These are phyloP conservation scores for Upupa epops DNA, from an alignment of 2,113 vertebrate genomes.

Conservation along the genomic window DNA sequence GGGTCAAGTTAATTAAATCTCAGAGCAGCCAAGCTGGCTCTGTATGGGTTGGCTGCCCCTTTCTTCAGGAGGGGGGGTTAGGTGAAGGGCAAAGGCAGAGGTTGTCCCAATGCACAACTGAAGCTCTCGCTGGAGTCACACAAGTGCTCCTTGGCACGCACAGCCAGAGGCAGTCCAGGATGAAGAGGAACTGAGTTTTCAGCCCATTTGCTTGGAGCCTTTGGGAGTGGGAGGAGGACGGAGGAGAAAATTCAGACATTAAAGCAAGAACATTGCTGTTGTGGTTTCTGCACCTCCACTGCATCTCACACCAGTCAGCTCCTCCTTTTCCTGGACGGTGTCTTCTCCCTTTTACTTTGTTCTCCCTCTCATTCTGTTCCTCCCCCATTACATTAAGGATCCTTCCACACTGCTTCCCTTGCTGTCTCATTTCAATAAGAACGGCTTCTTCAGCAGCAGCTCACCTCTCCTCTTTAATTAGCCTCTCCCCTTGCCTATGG, in stretches of 20 bases:
- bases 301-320: neutral
- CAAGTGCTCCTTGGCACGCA: neutral
- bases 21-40: neutral
- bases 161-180: neutral
- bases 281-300: neutral
- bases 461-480: neutral
- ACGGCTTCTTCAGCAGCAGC: neutral
- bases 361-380: neutral
- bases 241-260: neutral
- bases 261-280: neutral
- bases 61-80: neutral
- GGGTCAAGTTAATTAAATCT: neutral
- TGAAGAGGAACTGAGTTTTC: neutral
- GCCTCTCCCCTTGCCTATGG: neutral
- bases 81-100: neutral
- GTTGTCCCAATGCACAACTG: neutral
- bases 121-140: neutral
- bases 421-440: conserved; percentile 10
- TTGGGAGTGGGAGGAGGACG: neutral
- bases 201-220: neutral
- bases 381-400: neutral
- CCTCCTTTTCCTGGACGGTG: neutral
- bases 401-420: neutral
- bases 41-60: neutral
- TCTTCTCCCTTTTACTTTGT: neutral